These are phyloP conservation scores for Lepidotrigona ventralis DNA, from an alignment of 1,140 invertebrate species.

Conservation along the genomic window DNA sequence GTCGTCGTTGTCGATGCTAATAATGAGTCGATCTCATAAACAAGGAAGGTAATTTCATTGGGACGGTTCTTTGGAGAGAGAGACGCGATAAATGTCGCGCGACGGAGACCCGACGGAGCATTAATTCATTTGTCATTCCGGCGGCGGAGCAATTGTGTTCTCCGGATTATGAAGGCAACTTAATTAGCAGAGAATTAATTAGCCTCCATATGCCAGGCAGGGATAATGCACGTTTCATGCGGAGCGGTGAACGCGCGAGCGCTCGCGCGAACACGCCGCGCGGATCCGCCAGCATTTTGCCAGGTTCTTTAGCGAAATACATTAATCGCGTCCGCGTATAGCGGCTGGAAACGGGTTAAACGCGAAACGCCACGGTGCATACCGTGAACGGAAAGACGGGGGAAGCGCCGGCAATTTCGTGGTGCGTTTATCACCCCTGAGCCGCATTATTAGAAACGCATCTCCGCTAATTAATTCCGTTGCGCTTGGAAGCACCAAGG, in stretches of 20 bases:
- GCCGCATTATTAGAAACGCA: slow-evolving; percentile 17
- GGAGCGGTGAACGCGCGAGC: not conserved
- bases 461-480: slow-evolving; percentile 3
- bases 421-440: slow-evolving; percentile 7
- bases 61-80: slow-evolving; percentile 3
- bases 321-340: slow-evolving; percentile 33
- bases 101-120: slow-evolving; percentile 1
- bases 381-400: slow-evolving; percentile 8
- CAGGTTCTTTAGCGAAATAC: slow-evolving; percentile 37
- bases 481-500: no score
- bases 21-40: slow-evolving; percentile 4
- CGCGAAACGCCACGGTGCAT: not conserved
- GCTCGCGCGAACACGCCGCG: not conserved
- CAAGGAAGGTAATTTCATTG: not conserved
- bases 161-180: slow-evolving; percentile 33
- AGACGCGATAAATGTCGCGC: slow-evolving; percentile 29
- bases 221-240: slow-evolving; percentile 32
- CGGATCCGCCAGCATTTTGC: slow-evolving; percentile 14
- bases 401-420: slow-evolving; percentile 7
- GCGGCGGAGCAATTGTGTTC: slow-evolving; percentile 25
- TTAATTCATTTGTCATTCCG: slow-evolving; percentile 45
- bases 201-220: slow-evolving; percentile 2
- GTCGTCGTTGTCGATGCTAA: not conserved
- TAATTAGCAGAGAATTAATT: slow-evolving; percentile 54
- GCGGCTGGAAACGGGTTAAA: not conserved